These are phyloP conservation scores for Rhinoraja longicauda DNA, from an alignment of 2,797 vertebrate species.

Conservation along the genomic window DNA sequence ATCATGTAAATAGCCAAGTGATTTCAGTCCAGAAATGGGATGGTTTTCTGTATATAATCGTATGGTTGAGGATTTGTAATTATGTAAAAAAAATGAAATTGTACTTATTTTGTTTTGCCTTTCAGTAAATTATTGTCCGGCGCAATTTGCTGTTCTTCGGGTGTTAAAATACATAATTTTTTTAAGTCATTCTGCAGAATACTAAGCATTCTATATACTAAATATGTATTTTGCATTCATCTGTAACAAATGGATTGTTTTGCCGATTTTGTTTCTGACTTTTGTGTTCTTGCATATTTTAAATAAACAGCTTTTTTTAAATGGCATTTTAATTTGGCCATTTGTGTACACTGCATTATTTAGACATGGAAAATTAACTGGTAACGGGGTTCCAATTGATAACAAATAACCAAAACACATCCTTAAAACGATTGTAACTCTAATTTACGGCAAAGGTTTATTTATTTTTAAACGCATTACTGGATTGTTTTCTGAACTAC, in stretches of 20 bases:
- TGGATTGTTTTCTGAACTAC: too few relatives aligned
- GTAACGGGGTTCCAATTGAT: neutral
- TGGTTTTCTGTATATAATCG: conserved; percentile 7
- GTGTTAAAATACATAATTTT: neutral
- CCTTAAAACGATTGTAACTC: too few relatives aligned
- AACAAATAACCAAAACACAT: too few relatives aligned
- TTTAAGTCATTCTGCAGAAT: too few relatives aligned
- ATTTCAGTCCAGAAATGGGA: conserved; percentile 25
- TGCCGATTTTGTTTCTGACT: neutral
- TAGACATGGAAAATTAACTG: neutral
- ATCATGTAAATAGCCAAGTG: conserved; percentile 20
- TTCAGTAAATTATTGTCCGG: conserved; percentile 27
- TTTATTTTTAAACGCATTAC: too few relatives aligned
- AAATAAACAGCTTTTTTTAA: conserved; percentile 33
- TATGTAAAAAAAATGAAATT: conserved; percentile 26
- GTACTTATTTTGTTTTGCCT: conserved; percentile 18
- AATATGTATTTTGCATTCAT: neutral
- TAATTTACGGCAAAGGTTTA: too few relatives aligned
- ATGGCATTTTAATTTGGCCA: neutral
- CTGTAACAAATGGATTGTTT: conserved; percentile 35
- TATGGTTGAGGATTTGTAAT: conserved; percentile 20
- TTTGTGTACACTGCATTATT: neutral
- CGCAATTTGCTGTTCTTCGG: neutral
- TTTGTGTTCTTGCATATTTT: conserved; percentile 4
- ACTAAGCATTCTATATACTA: too few relatives aligned